Base-by-base conservation (phyloP, 2,113 vertebrate species). In the Leuciscus idus region DNA sequence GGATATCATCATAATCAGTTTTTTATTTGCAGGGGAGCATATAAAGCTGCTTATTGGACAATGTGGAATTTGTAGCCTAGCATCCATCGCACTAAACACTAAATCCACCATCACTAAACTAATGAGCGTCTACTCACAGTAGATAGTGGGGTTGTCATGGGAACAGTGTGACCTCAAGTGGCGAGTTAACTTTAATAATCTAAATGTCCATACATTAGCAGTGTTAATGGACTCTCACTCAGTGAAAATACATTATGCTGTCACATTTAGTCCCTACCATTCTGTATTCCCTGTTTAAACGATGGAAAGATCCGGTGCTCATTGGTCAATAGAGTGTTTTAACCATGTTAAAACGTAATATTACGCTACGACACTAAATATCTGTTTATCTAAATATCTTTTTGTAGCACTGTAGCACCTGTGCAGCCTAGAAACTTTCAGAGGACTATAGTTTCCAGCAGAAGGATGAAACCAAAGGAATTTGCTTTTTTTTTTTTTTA, bases 81-180 rank as follows among this genome's bases (percentile, higher is more conserved):
- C 33, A 23, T 59, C 4, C 17, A 26, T 64, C 43, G 19, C 28
- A 36, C 48, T 76, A n/a, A n/a, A n/a, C n/a, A n/a, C n/a, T n/a
- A n/a, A n/a, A n/a, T n/a, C n/a, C n/a, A n/a, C n/a, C 46, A 6
- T 39, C 11, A 26, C 21, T 81, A 57, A 50, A 8, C 64, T n/a
- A 23, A 75, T 61, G 68, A 81, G 33, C 68, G 8, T 64, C 55
- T 48, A 46, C n/a, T 33, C 8, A 15, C 66, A 70, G 46, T 2
- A 75, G 83, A 79, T 33, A 57, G 19, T 57, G 15, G 21, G 80
- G 81, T 68, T 83, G 74, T 57, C 84, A 85, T 72, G 75, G 84
- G 33, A 85, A 79, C 84, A 30, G 66, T 36, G 46, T 50, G 48
- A 79, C 50, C 75, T 72, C 75, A 85, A 50, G 15, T 10, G 59